phyloP scores from a whole-genome alignment of 2,113 vertebrate species.

The Cavia aperea region DNA sequence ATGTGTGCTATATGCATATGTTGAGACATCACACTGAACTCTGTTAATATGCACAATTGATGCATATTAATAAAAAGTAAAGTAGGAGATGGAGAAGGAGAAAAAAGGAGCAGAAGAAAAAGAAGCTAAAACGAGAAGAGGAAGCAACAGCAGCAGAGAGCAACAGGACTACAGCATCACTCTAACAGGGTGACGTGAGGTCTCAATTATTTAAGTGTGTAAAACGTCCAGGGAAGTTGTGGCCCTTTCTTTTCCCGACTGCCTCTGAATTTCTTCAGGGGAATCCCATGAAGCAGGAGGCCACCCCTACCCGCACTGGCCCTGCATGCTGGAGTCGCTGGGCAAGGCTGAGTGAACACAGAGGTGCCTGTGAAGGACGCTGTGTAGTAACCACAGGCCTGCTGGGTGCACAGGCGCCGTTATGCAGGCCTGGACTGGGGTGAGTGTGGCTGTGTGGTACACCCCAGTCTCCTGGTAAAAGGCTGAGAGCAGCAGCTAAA shows the following conservation, averaged over 20 bases:
- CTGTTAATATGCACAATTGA: background rate
- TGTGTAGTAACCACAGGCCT: constrained; percentile 33
- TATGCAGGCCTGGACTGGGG: rapidly evolving
- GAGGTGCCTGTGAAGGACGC: background rate
- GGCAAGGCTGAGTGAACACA: background rate
- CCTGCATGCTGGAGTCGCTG: background rate
- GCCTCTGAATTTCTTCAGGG: background rate
- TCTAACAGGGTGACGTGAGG: background rate
- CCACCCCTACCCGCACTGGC: rapidly evolving
- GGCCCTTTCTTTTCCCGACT: background rate
- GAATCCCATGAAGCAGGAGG: background rate
- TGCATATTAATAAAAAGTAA: background rate
- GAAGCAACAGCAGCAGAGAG: background rate
- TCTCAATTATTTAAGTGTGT: background rate
- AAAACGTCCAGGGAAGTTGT: background rate
- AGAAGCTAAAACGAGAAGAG: background rate
- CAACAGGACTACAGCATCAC: background rate
- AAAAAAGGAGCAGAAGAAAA: background rate
- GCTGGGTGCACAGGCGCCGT: background rate
- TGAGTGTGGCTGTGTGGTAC: background rate
- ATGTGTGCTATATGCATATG: background rate
- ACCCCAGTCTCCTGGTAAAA: constrained; percentile 20
- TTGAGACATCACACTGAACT: background rate
- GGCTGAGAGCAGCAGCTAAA: constrained; percentile 14
- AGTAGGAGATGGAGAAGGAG: background rate